Conservation (phyloP, 2,797 vertebrate genomes). For the Tinamus major region DNA sequence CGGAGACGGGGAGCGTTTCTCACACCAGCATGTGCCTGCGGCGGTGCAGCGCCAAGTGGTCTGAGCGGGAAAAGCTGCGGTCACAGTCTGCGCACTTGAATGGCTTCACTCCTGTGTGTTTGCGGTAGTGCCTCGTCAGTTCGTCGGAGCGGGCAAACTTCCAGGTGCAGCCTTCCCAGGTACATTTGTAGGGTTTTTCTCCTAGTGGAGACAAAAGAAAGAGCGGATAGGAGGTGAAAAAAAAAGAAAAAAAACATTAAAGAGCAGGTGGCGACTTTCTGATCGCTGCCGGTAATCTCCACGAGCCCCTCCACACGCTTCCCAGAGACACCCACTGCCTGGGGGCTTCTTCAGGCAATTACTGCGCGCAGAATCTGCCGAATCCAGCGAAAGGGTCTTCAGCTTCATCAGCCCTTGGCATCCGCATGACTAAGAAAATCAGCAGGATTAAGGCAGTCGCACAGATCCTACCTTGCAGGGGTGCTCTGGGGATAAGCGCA, state of each 20-base stretch:
- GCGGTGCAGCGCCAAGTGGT: constrained; percentile 98
- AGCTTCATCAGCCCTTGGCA: constrained; percentile 40
- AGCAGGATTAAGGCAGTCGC: constrained; percentile 51
- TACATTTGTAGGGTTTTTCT: constrained; percentile 99
- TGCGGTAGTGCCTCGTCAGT: constrained; percentile 98
- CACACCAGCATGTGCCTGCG: constrained; percentile 98
- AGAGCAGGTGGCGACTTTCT: constrained; percentile 34
- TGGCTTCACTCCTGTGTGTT: constrained; percentile 99
- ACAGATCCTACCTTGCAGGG: constrained; percentile 59
- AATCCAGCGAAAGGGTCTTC: constrained; percentile 26
- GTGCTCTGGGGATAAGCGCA: constrained; percentile 15
- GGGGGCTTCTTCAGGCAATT: constrained; percentile 32
- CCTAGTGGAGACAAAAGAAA: constrained; percentile 81
- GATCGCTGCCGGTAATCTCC: constrained; percentile 35
- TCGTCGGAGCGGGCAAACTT: constrained; percentile 99
- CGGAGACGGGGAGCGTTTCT: constrained; percentile 75
- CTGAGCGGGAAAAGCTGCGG: constrained; percentile 98
- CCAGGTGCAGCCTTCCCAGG: constrained; percentile 99
- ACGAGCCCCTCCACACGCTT: not conserved
- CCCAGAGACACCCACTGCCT: constrained; percentile 9
- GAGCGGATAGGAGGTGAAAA: not conserved
- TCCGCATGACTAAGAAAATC: constrained; percentile 43
- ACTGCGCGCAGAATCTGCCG: not conserved
- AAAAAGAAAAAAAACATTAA: no score
- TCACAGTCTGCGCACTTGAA: constrained; percentile 99